Percentiles rank a stretch among this genome's conserved stretches.
Conservation (phyloP, 2,797 vertebrate genomes). For the Taeniopygia guttata region DNA sequence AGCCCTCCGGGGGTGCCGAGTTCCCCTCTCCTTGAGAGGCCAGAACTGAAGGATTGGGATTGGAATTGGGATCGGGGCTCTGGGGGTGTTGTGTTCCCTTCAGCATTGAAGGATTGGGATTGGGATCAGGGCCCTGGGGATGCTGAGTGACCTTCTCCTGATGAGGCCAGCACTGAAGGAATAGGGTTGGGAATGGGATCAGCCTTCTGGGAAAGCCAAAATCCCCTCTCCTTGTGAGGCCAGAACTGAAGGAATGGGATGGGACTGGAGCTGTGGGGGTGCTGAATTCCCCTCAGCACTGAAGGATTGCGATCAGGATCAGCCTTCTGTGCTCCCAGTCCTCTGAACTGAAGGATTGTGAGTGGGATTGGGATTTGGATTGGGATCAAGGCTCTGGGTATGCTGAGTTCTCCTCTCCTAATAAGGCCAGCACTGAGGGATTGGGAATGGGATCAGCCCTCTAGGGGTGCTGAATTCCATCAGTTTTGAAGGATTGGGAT, state of each 20-base stretch:
- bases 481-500: no score
- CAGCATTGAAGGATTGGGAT: neutral
- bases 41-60: neutral
- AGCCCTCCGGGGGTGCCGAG: neutral
- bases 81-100: neutral
- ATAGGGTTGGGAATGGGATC: neutral
- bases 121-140: neutral
- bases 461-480: no score
- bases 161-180: neutral
- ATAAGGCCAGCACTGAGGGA: no score
- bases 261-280: no score
- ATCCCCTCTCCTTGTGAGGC: neutral
- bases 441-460: no score
- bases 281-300: no score
- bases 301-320: no score
- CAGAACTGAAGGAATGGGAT: neutral
- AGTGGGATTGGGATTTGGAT: no score
- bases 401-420: neutral
- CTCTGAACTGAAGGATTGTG: no score
- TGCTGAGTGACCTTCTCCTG: no score
- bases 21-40: neutral
- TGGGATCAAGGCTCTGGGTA: no score
- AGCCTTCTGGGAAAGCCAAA: neutral
- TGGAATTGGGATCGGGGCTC: neutral
- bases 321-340: no score